Conservation (phyloP, 2,113 vertebrate species). For the Tragelaphus strepsiceros region DNA sequence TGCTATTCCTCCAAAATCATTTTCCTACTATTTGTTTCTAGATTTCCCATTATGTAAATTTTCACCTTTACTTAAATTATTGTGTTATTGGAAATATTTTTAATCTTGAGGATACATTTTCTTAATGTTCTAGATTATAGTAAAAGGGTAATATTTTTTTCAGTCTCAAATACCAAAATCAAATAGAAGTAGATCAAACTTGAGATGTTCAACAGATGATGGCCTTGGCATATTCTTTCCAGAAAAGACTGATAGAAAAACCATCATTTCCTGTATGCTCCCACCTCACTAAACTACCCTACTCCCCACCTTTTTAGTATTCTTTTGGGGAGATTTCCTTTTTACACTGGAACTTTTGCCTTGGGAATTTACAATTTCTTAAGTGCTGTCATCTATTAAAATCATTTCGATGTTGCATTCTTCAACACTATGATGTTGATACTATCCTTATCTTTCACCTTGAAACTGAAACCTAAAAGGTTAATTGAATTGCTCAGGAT, state of each 20-base stretch:
- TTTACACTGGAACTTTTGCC: background rate
- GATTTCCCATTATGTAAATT: background rate
- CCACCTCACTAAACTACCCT: background rate
- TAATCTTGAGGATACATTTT: background rate
- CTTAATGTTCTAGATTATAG: background rate
- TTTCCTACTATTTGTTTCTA: background rate
- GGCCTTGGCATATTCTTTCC: background rate
- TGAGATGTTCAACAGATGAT: background rate
- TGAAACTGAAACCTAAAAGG: background rate
- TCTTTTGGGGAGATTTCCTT: background rate
- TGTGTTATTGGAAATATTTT: background rate
- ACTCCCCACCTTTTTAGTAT: background rate
- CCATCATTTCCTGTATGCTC: background rate
- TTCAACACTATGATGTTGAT: background rate
- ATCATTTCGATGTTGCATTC: background rate
- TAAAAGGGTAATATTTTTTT: background rate
- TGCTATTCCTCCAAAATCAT: background rate
- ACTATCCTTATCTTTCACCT: background rate
- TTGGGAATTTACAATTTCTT: background rate
- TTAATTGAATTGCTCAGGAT: background rate
- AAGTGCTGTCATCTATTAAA: background rate
- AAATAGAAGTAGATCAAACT: background rate
- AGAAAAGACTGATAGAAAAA: background rate
- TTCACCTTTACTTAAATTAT: background rate
- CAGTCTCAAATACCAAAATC: background rate